These are phyloP conservation scores for Lasioglossum pauxillum DNA, from an alignment of 2,888 invertebrate species.

Conservation along the genomic window DNA sequence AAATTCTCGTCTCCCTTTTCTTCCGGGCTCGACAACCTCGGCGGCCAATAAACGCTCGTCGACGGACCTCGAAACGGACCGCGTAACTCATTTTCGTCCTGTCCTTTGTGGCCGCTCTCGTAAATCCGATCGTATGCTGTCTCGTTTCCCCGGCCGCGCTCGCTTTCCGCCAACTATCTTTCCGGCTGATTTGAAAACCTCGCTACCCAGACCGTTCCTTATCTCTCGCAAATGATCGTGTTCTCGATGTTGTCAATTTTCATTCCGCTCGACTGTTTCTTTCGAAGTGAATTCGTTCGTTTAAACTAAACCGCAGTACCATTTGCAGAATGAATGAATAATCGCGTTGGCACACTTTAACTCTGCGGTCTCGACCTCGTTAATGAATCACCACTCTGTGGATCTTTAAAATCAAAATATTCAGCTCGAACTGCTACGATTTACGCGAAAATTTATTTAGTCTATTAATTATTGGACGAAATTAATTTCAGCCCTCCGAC, in stretches of 20 bases:
- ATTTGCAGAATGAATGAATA: not conserved
- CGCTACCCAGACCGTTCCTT: not conserved
- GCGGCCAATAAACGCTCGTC: constrained; percentile 37
- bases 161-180: not conserved
- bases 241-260: not conserved
- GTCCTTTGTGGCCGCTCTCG: not conserved
- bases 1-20: constrained; percentile 12
- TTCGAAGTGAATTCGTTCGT: not conserved
- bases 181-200: not conserved
- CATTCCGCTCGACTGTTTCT: not conserved
- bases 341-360: not conserved
- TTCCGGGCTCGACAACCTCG: constrained; percentile 16
- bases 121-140: not conserved
- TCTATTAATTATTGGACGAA: not conserved
- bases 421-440: not conserved
- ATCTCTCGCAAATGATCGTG: not conserved
- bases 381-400: not conserved
- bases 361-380: not conserved
- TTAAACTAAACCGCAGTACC: not conserved
- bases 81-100: constrained; percentile 32
- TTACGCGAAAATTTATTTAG: not conserved
- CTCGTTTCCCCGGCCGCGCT: not conserved
- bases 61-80: constrained; percentile 29
- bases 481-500: not conserved
- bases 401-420: not conserved